Percentiles rank a stretch among this genome's conserved stretches.
Conservation (phyloP, 1,140 invertebrate species). For the Zaprionus inermis region DNA sequence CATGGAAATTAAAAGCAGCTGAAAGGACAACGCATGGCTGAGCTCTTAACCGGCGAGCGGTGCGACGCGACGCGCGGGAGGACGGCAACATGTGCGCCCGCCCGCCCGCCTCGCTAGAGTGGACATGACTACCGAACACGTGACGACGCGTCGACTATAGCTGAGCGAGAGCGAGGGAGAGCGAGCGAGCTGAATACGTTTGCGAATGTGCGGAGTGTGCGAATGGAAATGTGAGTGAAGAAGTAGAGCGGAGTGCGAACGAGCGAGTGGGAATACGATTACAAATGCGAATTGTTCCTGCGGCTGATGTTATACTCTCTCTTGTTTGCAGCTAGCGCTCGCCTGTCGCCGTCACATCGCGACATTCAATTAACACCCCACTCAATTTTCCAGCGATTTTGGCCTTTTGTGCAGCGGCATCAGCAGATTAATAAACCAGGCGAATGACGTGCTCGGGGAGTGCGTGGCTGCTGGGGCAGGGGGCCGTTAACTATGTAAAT, state of each 20-base stretch:
- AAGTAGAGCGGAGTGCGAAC: too few species aligned
- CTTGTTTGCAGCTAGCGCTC: conserved; percentile 25
- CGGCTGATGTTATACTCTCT: conserved; percentile 31
- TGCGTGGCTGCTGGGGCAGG: too few species aligned
- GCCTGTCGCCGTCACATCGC: conserved; percentile 13
- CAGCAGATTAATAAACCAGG: conserved; percentile 21
- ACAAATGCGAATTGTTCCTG: conserved; percentile 33
- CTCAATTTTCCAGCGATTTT: conserved; percentile 69
- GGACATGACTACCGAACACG: conserved; percentile 31
- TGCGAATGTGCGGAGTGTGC: neutral
- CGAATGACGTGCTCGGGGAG: neutral
- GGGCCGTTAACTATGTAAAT: neutral
- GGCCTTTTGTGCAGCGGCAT: conserved; percentile 44
- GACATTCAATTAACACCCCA: conserved; percentile 60
- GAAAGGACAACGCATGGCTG: conserved; percentile 53
- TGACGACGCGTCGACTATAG: conserved; percentile 33
- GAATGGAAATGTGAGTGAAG: conserved; percentile 20
- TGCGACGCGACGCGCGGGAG: neutral
- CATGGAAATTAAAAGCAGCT: conserved; percentile 55
- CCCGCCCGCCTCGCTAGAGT: conserved; percentile 8
- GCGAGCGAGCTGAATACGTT: neutral
- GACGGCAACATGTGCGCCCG: neutral
- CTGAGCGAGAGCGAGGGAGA: neutral
- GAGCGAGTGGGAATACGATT: neutral
- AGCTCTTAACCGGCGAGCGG: conserved; percentile 8